Evolutionary conservation across 2,888 invertebrate species (phyloP).

Genomic region (Tolmerus cingulatus): DNA sequence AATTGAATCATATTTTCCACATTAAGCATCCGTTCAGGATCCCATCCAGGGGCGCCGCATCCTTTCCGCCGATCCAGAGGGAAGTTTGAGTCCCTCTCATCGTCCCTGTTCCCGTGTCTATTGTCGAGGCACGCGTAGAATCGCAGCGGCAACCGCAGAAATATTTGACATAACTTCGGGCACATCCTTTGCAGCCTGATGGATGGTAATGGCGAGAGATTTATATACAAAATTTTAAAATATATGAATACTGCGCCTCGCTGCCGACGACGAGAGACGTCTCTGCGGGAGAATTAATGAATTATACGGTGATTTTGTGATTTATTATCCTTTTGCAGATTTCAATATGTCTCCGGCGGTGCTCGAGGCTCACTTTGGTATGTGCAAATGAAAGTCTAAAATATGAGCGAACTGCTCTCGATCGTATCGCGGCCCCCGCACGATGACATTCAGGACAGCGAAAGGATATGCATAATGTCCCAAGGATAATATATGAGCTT

Average conservation of each 20-base stretch:
- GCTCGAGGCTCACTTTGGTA: not conserved
- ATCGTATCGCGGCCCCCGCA: conserved; percentile 12
- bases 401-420: conserved; percentile 20
- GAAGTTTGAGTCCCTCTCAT: not conserved
- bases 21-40: not conserved
- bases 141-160: not conserved
- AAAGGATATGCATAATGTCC: conserved; percentile 8
- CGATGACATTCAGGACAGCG: conserved; percentile 9
- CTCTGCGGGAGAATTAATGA: conserved; percentile 49
- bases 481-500: not conserved
- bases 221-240: conserved; percentile 46
- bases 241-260: conserved; percentile 41
- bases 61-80: not conserved
- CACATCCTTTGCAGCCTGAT: conserved; percentile 21
- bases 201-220: conserved; percentile 37
- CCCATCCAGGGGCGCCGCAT: not conserved
- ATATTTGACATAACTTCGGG: not conserved
- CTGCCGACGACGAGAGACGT: conserved; percentile 42
- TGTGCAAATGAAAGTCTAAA: conserved; percentile 37
- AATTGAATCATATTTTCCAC: not conserved
- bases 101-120: not conserved
- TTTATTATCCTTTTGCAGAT: conserved; percentile 47
- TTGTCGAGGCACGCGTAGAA: not conserved
- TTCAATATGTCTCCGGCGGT: conserved; percentile 41
- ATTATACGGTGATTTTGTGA: conserved; percentile 50